These are phyloP conservation scores for Scaptomyza pallida DNA, from an alignment of 1,140 invertebrate genomes.

Conservation along the genomic window DNA sequence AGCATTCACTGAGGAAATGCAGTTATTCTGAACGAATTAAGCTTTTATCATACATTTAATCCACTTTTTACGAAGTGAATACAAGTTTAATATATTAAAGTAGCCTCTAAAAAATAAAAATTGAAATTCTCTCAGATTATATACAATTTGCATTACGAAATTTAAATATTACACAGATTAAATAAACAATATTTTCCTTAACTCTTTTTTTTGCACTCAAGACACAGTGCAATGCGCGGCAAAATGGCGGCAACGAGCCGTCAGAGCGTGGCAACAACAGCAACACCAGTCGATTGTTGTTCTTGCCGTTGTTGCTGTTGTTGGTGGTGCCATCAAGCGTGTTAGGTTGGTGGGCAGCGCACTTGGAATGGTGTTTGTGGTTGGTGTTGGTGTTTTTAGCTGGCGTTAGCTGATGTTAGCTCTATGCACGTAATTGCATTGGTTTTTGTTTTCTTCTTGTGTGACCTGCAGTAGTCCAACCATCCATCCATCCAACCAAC, in stretches of 20 bases:
- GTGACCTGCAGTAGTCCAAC: conserved; percentile 47
- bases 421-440: conserved; percentile 67
- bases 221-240: conserved; percentile 23
- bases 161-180: no score
- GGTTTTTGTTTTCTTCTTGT: conserved; percentile 47
- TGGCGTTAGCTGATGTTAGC: conserved; percentile 26
- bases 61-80: no score
- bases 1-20: no score
- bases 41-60: no score
- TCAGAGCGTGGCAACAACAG: conserved; percentile 71
- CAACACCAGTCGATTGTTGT: conserved; percentile 21
- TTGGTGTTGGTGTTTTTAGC: conserved; percentile 1
- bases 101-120: no score
- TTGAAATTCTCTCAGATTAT: no score
- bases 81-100: no score
- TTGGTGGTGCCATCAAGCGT: conserved; percentile 71
- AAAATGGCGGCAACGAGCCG: conserved; percentile 73
- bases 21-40: no score
- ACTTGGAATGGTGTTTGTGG: conserved; percentile 22
- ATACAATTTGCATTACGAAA: no score
- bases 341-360: conserved; percentile 55
- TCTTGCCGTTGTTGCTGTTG: background rate
- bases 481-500: conserved; percentile 35
- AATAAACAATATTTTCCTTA: no score
- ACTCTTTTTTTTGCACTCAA: background rate